A percentile compares a stretch with the other conserved stretches of the same genome.
Conservation (phyloP, 2,113 vertebrate genomes). For the Craseonycteris thonglongyai region DNA sequence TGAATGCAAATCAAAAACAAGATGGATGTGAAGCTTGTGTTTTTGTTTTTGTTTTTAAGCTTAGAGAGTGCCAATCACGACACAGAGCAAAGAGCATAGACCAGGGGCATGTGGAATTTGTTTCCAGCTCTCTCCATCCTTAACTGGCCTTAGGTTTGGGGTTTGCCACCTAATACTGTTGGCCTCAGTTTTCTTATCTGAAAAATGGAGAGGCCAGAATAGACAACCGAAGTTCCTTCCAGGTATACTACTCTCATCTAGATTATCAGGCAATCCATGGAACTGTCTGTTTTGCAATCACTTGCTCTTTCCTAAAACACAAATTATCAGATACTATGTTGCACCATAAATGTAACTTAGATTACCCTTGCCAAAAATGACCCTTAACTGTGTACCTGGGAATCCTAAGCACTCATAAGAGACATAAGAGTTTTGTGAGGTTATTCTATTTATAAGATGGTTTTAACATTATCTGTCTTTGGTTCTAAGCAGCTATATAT, state of each 20-base stretch:
- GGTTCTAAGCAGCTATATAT: not conserved
- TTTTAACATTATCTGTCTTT: not conserved
- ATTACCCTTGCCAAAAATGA: not conserved
- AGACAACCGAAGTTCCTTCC: not conserved
- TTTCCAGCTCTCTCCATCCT: not conserved
- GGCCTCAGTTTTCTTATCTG: not conserved
- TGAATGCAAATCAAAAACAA: constrained; percentile 28
- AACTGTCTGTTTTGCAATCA: not conserved
- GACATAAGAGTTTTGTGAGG: not conserved
- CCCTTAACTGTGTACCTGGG: not conserved
- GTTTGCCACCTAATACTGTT: too few relatives aligned
- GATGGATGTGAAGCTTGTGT: not conserved
- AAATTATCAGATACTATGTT: not conserved
- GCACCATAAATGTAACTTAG: not conserved
- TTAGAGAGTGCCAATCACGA: too few relatives aligned
- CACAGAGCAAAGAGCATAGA: not conserved
- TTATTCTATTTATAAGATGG: not conserved
- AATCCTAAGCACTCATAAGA: not conserved
- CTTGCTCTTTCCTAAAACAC: not conserved
- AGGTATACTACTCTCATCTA: not conserved
- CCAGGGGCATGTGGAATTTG: accelerated
- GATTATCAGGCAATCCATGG: not conserved
- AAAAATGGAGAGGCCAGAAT: not conserved
- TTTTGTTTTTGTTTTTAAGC: too few relatives aligned
- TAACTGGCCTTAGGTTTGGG: not conserved